Conservation (phyloP, 2,113 vertebrate species). For the Podilymbus podiceps region DNA sequence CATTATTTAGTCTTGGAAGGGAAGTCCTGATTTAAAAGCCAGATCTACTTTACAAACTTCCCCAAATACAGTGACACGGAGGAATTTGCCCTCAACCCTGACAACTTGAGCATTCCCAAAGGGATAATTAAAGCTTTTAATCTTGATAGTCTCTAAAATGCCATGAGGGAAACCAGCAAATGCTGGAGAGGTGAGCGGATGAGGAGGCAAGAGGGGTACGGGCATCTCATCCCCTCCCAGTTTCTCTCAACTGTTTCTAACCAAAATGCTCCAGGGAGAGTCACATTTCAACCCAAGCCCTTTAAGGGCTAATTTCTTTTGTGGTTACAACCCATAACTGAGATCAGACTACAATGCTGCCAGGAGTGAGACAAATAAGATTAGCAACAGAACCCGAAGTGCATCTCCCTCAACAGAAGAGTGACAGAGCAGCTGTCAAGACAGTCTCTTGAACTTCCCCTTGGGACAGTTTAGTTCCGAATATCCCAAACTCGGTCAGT, state of each 20-base stretch:
- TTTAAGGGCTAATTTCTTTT: slow-evolving; percentile 12
- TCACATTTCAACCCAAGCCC: slow-evolving; percentile 18
- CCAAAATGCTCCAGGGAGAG: slow-evolving; percentile 21
- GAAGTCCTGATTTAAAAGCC: neutral
- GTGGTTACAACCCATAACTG: neutral
- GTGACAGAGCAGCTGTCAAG: slow-evolving; percentile 3
- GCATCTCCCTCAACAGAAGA: neutral
- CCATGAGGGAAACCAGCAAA: neutral
- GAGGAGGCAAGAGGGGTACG: neutral
- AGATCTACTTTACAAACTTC: neutral
- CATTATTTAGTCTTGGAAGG: neutral
- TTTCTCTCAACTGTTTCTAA: neutral
- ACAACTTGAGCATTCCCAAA: neutral
- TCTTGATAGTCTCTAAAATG: neutral
- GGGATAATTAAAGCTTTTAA: slow-evolving; percentile 12
- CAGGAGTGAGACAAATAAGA: neutral
- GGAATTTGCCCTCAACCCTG: neutral
- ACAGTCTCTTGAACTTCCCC: neutral
- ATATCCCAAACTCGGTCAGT: neutral
- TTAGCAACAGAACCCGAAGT: neutral
- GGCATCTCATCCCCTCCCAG: neutral
- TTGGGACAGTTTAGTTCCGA: neutral
- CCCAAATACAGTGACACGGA: neutral
- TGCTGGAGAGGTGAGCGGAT: neutral
- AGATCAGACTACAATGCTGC: neutral